Conservation (phyloP, 2,888 invertebrate species). For the Dryadula phaetusa region DNA sequence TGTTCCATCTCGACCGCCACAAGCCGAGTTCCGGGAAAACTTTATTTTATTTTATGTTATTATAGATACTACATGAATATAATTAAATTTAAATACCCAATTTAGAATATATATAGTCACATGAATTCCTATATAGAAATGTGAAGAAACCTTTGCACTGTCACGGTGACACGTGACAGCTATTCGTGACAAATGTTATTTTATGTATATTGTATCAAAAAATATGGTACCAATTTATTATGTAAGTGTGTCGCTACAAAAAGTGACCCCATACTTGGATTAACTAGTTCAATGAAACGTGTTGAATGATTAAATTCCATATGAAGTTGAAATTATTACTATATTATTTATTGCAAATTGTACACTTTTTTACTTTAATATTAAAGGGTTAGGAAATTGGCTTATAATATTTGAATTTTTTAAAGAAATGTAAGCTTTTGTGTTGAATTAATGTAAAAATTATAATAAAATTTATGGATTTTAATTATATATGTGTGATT, state of each 20-base stretch:
- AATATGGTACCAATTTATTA: conserved; percentile 23
- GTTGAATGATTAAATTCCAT: conserved; percentile 19
- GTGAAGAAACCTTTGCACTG: conserved; percentile 20
- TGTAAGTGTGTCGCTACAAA: conserved; percentile 32
- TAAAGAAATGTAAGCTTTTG: too few species aligned
- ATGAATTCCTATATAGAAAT: conserved; percentile 1
- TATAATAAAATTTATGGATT: too few species aligned
- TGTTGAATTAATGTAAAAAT: too few species aligned
- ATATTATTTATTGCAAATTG: neutral
- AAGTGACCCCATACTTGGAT: conserved; percentile 29
- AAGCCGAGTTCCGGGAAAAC: too few species aligned
- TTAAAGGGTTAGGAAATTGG: neutral
- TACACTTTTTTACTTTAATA: neutral
- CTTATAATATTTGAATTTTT: too few species aligned
- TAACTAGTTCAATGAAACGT: conserved; percentile 26
- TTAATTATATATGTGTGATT: neutral
- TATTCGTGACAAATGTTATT: conserved; percentile 27
- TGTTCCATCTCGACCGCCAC: too few species aligned
- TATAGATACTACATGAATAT: neutral
- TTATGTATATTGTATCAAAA: conserved; percentile 20
- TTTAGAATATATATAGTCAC: neutral
- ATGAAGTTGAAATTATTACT: conserved; percentile 18
- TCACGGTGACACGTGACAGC: neutral
- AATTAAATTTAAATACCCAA: neutral
- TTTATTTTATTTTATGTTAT: too few species aligned